Evolutionary conservation across 2,113 vertebrate species (phyloP).

Genomic region (Cheirogaleus medius): DNA sequence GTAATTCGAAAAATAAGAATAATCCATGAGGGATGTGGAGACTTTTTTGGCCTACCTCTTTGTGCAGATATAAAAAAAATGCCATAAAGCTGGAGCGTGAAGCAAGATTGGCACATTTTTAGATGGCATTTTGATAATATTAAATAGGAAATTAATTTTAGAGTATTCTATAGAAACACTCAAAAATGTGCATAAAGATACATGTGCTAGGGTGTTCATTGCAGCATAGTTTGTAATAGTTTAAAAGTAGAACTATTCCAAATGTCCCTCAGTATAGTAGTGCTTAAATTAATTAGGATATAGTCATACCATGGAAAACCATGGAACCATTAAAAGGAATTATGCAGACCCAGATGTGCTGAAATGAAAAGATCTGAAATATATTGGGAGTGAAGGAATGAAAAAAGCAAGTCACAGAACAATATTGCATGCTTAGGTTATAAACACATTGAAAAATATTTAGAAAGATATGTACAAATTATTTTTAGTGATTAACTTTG

Average conservation of each 20-base stretch:
- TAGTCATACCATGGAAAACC: background rate
- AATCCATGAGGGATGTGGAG: background rate
- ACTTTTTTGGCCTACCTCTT: background rate
- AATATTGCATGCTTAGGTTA: background rate
- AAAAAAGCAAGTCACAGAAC: background rate
- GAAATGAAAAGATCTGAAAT: background rate
- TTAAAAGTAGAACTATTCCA: background rate
- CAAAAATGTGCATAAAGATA: background rate
- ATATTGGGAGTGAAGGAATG: background rate
- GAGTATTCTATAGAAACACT: background rate
- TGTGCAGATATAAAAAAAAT: background rate
- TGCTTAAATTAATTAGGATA: background rate
- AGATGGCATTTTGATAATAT: background rate
- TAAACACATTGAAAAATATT: background rate
- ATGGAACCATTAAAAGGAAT: background rate
- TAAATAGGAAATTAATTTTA: background rate
- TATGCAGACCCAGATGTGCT: background rate
- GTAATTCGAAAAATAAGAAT: background rate
- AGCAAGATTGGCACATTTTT: background rate
- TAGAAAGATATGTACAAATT: background rate
- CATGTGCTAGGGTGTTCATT: background rate
- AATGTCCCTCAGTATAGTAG: background rate
- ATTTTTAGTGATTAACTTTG: background rate
- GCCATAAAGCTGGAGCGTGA: background rate
- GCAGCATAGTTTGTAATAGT: background rate